Conservation (phyloP, 2,888 invertebrate genomes). For the Sycophila texana region DNA sequence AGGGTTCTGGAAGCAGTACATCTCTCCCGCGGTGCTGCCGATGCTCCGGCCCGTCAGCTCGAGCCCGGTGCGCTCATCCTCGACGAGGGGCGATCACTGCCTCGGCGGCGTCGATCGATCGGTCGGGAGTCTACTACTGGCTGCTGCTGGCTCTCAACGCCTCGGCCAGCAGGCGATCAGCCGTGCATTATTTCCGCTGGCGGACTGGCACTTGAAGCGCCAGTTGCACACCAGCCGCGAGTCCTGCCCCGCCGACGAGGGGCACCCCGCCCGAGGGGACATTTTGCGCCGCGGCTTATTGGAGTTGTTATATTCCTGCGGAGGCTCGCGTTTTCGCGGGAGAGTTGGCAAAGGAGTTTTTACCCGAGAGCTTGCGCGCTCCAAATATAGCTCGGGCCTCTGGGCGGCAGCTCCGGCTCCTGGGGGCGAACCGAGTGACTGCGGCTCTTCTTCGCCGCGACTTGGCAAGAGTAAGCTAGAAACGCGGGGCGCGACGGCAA, state of each 20-base stretch:
- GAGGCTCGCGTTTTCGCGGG: no score
- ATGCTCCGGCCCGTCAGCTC: not conserved
- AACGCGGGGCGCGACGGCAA: no score
- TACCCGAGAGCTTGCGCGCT: not conserved
- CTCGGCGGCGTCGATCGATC: no score
- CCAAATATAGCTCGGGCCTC: not conserved
- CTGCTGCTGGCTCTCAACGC: no score
- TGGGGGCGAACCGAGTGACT: not conserved
- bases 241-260: not conserved
- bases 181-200: no score
- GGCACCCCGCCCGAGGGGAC: not conserved
- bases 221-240: conserved; percentile 5
- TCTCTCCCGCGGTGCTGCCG: conserved; percentile 47
- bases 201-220: conserved; percentile 23
- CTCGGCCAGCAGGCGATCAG: no score
- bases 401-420: not conserved
- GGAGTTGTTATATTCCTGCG: no score
- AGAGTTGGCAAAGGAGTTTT: not conserved
- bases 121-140: no score
- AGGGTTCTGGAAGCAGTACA: conserved; percentile 75
- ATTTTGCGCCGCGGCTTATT: not conserved
- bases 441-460: not conserved
- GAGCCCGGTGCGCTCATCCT: not conserved
- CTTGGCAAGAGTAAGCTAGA: not conserved
- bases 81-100: no score